Percentiles rank a stretch among this genome's conserved stretches.
phyloP scores from a whole-genome alignment of 1,140 invertebrate species.

The Mercenaria mercenaria region DNA sequence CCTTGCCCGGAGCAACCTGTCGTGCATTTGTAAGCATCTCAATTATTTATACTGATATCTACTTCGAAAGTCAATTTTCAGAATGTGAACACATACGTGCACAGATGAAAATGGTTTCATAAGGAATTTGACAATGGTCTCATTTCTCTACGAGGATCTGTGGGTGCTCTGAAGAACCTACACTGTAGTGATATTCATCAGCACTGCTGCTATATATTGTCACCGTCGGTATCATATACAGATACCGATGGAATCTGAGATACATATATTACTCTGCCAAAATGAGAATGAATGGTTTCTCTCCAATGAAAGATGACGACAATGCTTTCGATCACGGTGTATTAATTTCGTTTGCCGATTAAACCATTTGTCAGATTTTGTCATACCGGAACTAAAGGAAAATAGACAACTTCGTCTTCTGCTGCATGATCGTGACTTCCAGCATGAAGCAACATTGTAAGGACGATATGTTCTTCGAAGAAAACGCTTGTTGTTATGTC shows the following conservation, averaged over 20 bases:
- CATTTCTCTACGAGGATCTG: neutral
- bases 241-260: slow-evolving; percentile 59
- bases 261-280: slow-evolving; percentile 59
- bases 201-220: neutral
- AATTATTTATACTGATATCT: neutral
- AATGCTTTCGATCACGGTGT: neutral
- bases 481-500: slow-evolving; percentile 89
- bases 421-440: slow-evolving; percentile 95
- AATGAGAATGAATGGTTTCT: neutral
- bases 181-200: neutral
- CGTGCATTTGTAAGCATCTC: slow-evolving; percentile 3
- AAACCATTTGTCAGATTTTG: neutral
- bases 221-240: slow-evolving; percentile 11
- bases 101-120: neutral
- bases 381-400: slow-evolving; percentile 31
- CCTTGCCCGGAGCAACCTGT: neutral
- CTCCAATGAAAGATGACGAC: neutral
- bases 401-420: slow-evolving; percentile 91
- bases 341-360: slow-evolving; percentile 32
- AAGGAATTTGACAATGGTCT: neutral
- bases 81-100: neutral
- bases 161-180: neutral
- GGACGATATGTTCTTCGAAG: slow-evolving; percentile 88
- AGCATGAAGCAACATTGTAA: slow-evolving; percentile 90
- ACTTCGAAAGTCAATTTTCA: slow-evolving; percentile 7